Evolutionary conservation across 1,140 invertebrate species (phyloP).

Genomic region (Drosophila navojoa): DNA sequence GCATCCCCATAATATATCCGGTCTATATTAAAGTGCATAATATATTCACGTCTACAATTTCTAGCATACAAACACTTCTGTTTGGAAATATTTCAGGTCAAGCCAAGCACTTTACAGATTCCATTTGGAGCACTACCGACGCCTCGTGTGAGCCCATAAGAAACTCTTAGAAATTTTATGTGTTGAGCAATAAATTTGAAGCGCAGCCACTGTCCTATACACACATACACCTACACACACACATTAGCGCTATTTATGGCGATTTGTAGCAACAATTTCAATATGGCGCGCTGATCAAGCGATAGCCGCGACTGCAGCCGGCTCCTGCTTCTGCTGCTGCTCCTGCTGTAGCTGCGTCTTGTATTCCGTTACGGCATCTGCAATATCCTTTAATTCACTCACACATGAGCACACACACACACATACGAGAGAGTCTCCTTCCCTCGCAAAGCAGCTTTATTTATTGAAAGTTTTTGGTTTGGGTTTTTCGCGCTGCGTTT

Average conservation of each 20-base stretch:
- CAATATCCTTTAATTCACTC: slow-evolving; percentile 20
- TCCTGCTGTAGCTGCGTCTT: slow-evolving; percentile 5
- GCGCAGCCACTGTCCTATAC: slow-evolving; percentile 12
- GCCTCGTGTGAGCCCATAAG: slow-evolving; percentile 45
- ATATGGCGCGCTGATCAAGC: slow-evolving; percentile 50
- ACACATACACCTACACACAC: slow-evolving; percentile 13
- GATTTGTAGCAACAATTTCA: slow-evolving; percentile 63
- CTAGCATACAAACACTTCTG: neutral
- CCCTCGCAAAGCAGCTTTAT: slow-evolving; percentile 29
- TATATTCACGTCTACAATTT: neutral
- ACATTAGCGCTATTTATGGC: slow-evolving; percentile 59
- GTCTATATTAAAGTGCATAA: neutral
- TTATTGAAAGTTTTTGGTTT: slow-evolving; percentile 57
- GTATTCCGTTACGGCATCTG: neutral
- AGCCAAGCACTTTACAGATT: neutral
- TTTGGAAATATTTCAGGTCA: neutral
- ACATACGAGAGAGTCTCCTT: neutral
- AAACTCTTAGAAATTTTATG: slow-evolving; percentile 65
- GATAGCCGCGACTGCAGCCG: slow-evolving; percentile 24
- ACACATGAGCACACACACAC: neutral
- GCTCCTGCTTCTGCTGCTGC: neutral
- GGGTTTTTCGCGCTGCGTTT: slow-evolving; percentile 32
- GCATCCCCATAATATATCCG: neutral
- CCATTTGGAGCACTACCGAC: neutral
- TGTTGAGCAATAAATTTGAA: slow-evolving; percentile 58